Conservation (phyloP, 2,797 vertebrate genomes). For the Peromyscus attwateri region DNA sequence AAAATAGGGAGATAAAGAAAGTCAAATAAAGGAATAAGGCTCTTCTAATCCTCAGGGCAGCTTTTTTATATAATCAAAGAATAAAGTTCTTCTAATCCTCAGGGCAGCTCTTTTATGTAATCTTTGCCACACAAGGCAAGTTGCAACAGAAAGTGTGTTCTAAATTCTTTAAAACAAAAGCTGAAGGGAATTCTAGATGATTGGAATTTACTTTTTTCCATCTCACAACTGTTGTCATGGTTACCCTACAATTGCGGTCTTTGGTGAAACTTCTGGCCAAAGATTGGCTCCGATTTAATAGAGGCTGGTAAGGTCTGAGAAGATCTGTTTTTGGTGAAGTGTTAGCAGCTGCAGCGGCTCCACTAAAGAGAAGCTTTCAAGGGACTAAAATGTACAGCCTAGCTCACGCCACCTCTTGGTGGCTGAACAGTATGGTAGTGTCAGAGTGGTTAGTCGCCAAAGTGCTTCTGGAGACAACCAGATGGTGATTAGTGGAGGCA, state of each 20-base stretch:
- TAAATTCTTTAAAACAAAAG: slow-evolving; percentile 70
- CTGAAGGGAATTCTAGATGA: slow-evolving; percentile 65
- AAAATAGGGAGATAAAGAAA: neutral
- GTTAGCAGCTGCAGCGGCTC: slow-evolving; percentile 36
- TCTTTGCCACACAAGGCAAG: slow-evolving; percentile 32
- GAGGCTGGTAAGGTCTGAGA: slow-evolving; percentile 5
- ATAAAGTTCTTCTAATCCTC: slow-evolving; percentile 44
- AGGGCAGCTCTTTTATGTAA: slow-evolving; percentile 39
- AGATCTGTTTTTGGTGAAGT: slow-evolving; percentile 48
- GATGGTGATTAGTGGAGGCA: neutral
- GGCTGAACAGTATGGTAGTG: slow-evolving; percentile 6
- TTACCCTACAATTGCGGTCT: slow-evolving; percentile 13
- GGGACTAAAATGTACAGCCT: neutral
- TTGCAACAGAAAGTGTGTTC: slow-evolving; percentile 33
- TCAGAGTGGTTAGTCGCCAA: neutral
- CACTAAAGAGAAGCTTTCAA: neutral
- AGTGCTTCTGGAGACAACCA: slow-evolving; percentile 4
- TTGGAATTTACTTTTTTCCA: slow-evolving; percentile 43
- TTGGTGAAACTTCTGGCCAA: slow-evolving; percentile 62
- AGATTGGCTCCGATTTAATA: slow-evolving; percentile 54
- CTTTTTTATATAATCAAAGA: slow-evolving; percentile 54
- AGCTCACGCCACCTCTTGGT: neutral
- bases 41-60: slow-evolving; percentile 43
- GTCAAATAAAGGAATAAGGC: slow-evolving; percentile 21
- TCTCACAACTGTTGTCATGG: slow-evolving; percentile 33